phyloP scores from a whole-genome alignment of 1,140 invertebrate genomes.

The Pemphigus obesinymphae region DNA sequence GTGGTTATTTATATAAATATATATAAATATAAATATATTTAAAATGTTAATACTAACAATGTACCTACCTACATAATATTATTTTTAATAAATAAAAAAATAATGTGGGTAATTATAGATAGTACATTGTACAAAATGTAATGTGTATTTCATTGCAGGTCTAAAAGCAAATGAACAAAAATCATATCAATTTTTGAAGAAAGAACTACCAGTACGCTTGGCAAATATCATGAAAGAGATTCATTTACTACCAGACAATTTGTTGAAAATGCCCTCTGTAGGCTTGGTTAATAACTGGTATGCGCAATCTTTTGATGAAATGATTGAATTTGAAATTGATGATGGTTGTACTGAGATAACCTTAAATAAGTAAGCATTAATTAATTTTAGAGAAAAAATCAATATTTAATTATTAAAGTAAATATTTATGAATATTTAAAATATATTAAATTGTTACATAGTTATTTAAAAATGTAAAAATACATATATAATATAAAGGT shows the following conservation, averaged over 20 bases:
- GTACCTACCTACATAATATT: too few species aligned
- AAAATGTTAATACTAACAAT: too few species aligned
- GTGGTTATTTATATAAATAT: too few species aligned
- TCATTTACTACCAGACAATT: constrained; percentile 80
- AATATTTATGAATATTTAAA: too few species aligned
- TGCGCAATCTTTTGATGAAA: constrained; percentile 84
- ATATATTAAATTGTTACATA: too few species aligned
- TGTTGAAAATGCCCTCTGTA: constrained; percentile 85
- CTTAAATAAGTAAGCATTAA: constrained; percentile 40
- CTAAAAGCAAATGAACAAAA: constrained; percentile 82
- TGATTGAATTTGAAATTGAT: constrained; percentile 83
- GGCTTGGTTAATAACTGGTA: constrained; percentile 86
- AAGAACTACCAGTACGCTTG: constrained; percentile 89
- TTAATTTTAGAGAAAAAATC: neutral
- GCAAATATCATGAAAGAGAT: constrained; percentile 99
- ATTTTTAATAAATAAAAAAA: too few species aligned
- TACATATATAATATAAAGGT: too few species aligned
- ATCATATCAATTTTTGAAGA: constrained; percentile 88
- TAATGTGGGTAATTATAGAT: too few species aligned
- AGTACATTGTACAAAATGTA: too few species aligned
- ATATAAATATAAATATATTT: too few species aligned
- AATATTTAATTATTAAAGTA: too few species aligned
- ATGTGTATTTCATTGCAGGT: constrained; percentile 68
- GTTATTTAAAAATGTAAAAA: too few species aligned
- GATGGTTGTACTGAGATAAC: constrained; percentile 54